These are phyloP conservation scores for Drosophila hamatofila DNA, from an alignment of 2,888 invertebrate species.

Conservation along the genomic window DNA sequence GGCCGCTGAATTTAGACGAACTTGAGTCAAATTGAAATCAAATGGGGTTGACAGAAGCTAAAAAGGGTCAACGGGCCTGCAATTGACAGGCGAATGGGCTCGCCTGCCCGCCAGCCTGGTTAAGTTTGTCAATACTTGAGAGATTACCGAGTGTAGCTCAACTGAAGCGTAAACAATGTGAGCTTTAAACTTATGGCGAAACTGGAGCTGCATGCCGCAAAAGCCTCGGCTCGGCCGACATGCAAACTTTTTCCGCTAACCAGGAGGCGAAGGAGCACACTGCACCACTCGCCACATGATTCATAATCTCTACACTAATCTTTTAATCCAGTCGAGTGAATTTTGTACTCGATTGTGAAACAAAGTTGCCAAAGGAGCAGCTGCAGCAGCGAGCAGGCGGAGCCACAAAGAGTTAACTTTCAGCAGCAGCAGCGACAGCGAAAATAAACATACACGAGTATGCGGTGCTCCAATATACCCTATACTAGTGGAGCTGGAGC, in stretches of 20 bases:
- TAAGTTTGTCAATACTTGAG: conserved; percentile 51
- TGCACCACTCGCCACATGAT: conserved; percentile 53
- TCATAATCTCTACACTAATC: conserved; percentile 84
- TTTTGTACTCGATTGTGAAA: conserved; percentile 83
- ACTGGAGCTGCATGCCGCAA: conserved; percentile 40
- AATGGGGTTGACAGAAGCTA: conserved; percentile 58
- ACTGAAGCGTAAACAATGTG: conserved; percentile 49
- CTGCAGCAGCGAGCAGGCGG: conserved; percentile 21
- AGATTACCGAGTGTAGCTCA: conserved; percentile 44
- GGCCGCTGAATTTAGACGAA: conserved; percentile 13
- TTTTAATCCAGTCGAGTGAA: conserved; percentile 84
- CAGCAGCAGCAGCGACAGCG: conserved; percentile 12
- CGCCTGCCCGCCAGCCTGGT: conserved; percentile 3
- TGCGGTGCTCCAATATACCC: conserved; percentile 35
- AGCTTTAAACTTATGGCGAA: conserved; percentile 38
- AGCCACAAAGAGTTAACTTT: conserved; percentile 55
- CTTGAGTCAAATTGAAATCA: conserved; percentile 67
- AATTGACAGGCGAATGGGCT: conserved; percentile 49
- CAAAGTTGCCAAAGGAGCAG: conserved; percentile 73
- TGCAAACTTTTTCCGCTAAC: conserved; percentile 54
- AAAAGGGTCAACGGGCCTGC: conserved; percentile 54
- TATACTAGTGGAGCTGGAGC: background rate
- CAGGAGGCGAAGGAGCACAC: conserved; percentile 15
- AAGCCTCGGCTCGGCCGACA: conserved; percentile 44
- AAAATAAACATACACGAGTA: conserved; percentile 49